Conservation (phyloP, 2,797 vertebrate species). For the Decapterus maruadsi region DNA sequence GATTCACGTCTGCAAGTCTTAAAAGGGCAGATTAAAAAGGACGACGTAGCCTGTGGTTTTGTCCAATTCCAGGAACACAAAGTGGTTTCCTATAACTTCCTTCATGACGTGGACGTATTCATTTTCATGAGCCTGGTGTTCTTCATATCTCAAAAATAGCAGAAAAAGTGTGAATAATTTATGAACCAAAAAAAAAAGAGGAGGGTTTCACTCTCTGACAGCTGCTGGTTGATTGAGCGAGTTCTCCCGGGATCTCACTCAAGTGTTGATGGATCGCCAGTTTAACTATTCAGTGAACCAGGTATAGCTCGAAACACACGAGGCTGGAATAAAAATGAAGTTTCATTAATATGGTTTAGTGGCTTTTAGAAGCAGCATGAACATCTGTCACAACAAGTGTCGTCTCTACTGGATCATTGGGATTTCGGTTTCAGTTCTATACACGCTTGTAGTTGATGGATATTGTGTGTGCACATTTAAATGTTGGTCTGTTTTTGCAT, state of each 20-base stretch:
- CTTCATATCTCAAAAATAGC: slow-evolving; percentile 41
- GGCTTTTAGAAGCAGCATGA: neutral
- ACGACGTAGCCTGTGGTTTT: too few relatives aligned
- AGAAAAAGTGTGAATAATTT: slow-evolving; percentile 23
- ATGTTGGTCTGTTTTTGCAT: neutral
- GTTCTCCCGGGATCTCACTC: slow-evolving; percentile 34
- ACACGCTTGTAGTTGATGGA: neutral
- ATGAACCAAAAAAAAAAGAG: neutral
- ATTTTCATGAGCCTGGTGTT: slow-evolving; percentile 4
- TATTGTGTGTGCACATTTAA: neutral
- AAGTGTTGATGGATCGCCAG: slow-evolving; percentile 31
- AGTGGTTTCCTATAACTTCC: too few relatives aligned
- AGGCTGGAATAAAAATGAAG: slow-evolving; percentile 5
- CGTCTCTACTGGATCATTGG: neutral
- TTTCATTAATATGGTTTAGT: neutral
- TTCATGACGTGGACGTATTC: too few relatives aligned
- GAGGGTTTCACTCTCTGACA: slow-evolving; percentile 30
- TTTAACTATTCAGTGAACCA: slow-evolving; percentile 1
- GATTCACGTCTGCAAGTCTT: neutral
- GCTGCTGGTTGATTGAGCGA: slow-evolving; percentile 24
- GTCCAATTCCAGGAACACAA: too few relatives aligned
- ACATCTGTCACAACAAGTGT: neutral
- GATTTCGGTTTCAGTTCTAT: neutral
- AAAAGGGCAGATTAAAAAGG: too few relatives aligned
- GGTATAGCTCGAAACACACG: neutral